Conservation (phyloP, 2,888 invertebrate species). For the Metallyticus violacea region DNA sequence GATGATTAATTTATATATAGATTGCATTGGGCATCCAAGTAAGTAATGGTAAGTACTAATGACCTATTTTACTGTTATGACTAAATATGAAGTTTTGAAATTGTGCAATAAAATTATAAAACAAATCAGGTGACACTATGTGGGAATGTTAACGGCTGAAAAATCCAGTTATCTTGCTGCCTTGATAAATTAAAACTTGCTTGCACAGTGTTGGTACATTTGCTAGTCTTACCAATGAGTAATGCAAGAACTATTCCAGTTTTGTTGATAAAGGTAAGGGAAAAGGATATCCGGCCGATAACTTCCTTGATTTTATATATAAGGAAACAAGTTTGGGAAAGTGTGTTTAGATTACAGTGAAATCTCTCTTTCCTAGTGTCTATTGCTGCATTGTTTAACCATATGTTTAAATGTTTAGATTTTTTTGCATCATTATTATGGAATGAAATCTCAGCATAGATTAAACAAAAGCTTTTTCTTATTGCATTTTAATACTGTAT, state of each 20-base stretch:
- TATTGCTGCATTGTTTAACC: not conserved
- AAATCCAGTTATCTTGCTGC: constrained; percentile 1
- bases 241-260: not conserved
- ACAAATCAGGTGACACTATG: not conserved
- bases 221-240: not conserved
- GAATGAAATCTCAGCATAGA: not conserved
- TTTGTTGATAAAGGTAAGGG: not conserved
- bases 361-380: not conserved
- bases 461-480: not conserved
- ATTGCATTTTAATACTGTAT: too few species aligned
- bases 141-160: constrained; percentile 7
- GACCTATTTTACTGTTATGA: not conserved
- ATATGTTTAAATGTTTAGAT: not conserved
- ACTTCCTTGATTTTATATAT: not conserved
- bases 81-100: not conserved
- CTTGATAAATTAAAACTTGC: not conserved
- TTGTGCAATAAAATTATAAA: not conserved
- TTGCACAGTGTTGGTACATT: not conserved
- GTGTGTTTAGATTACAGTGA: not conserved
- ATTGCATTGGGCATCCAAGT: not conserved
- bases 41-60: not conserved
- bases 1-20: not conserved
- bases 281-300: constrained; percentile 2
- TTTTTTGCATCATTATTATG: not conserved
- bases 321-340: not conserved